These are phyloP conservation scores for Ptychobarbus kaznakovi DNA, from an alignment of 2,797 vertebrate species.

Conservation along the genomic window DNA sequence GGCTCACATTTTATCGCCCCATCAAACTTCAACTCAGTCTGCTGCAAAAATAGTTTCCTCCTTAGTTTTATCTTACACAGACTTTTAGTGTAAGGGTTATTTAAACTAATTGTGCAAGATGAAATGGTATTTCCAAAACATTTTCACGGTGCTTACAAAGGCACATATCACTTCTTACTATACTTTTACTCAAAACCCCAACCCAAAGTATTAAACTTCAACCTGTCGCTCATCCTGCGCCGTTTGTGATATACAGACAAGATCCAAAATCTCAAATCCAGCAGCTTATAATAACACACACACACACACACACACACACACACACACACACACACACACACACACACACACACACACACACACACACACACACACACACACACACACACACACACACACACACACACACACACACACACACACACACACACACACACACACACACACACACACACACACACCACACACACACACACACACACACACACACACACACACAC, in stretches of 20 bases:
- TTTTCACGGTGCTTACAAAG: background rate
- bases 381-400: background rate
- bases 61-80: slow-evolving; percentile 22
- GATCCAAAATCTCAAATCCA: slow-evolving; percentile 7
- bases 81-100: slow-evolving; percentile 12
- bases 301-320: background rate
- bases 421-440: background rate
- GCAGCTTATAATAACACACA: background rate
- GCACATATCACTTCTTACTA: slow-evolving; percentile 8
- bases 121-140: slow-evolving; percentile 21
- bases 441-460: background rate
- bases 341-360: background rate
- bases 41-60: slow-evolving; percentile 38
- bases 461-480: background rate
- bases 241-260: background rate
- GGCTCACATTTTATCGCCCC: slow-evolving; percentile 43
- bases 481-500: background rate
- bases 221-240: background rate
- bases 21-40: slow-evolving; percentile 45
- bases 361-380: background rate
- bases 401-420: background rate
- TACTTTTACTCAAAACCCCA: slow-evolving; percentile 14
- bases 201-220: background rate
- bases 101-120: slow-evolving; percentile 31
- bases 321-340: background rate